Percentiles rank a stretch among this genome's conserved stretches.
Evolutionary conservation across 2,888 invertebrate species (phyloP).

Genomic region (Phania funesta): DNA sequence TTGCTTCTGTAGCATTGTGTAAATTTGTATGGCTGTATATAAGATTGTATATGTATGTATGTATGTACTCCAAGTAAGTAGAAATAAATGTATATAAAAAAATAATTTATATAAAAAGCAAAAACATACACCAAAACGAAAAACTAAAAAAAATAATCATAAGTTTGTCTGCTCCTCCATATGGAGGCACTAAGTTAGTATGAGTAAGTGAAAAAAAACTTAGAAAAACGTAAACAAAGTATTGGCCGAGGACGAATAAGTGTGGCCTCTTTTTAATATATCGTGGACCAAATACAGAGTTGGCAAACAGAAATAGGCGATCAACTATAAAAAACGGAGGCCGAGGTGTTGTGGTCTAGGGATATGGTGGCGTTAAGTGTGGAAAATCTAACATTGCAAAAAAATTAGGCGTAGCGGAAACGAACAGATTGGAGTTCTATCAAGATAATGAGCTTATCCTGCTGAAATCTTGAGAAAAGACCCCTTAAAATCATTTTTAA

Average conservation of each 20-base stretch:
- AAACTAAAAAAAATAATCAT: slow-evolving; percentile 50
- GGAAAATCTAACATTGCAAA: too few species aligned
- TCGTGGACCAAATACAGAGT: too few species aligned
- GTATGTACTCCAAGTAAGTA: slow-evolving; percentile 20
- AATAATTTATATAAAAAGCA: slow-evolving; percentile 9
- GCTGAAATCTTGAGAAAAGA: too few species aligned
- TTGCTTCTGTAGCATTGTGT: slow-evolving; percentile 14
- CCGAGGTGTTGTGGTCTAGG: too few species aligned
- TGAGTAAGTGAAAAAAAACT: slow-evolving; percentile 29
- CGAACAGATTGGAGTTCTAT: too few species aligned
- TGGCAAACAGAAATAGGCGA: too few species aligned
- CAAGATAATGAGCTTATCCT: too few species aligned
- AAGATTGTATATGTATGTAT: slow-evolving; percentile 17
- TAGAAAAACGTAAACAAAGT: not conserved
- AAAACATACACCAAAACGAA: slow-evolving; percentile 11
- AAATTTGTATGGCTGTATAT: slow-evolving; percentile 21
- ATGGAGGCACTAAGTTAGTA: slow-evolving; percentile 44
- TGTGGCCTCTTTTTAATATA: not conserved
- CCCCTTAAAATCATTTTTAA: too few species aligned
- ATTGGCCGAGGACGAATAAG: not conserved
- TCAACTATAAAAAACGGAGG: too few species aligned
- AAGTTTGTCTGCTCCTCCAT: slow-evolving; percentile 51
- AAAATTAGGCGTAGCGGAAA: too few species aligned
- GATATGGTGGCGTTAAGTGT: too few species aligned
- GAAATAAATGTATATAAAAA: slow-evolving; percentile 20